Base-by-base conservation (phyloP, 1,140 invertebrate species). In the Brachionus rotundiformis region DNA sequence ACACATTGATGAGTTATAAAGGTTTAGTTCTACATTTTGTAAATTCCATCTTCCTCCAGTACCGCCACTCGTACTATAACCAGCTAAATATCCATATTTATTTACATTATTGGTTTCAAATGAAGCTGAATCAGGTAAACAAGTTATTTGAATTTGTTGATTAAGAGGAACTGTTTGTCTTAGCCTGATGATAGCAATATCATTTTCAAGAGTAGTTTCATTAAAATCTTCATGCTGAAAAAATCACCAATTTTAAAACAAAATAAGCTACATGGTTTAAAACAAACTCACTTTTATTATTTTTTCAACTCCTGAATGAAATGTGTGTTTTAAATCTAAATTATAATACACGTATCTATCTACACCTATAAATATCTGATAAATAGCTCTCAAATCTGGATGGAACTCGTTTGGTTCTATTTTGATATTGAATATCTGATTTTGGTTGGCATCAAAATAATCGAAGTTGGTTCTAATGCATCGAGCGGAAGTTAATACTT, bases 1-100 rank as follows among this genome's bases (percentile, higher is more conserved):
- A 25, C 76, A 79, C 76, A 79, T 79, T 54, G 76, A 79, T 10
- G 44, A 59, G 25, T 79, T 79, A 41, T 27, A 79, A 25, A 79
- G 16, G 16, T 79, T 23, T 29, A 79, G 1, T 33, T 36, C 25
- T 5, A 13, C 31, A 79, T 79, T 63, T 36, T 59, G 44, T 1
- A 79, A 11, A 59, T 10, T 16, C 44, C 76, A 39, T 8, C 8
- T 29, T n/a, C 76, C 76, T 13, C 25, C 6, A 23, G 76, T 39
- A 3, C 31, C 23, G 16, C 59, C 47, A 19, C 44, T 36, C 31
- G 76, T 59, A 49, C 76, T 63, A 27, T 3, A 79, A 25, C 76
- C 76, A 13, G 76, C 44, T 13, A 79, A 39, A 39, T 29, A 59
- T n/a, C 47, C 76, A 33, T 13, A 19, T 41, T 59, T 16, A 8